These are phyloP conservation scores for Sebastes umbrosus DNA, from an alignment of 2,797 vertebrate species.

Conservation along the genomic window DNA sequence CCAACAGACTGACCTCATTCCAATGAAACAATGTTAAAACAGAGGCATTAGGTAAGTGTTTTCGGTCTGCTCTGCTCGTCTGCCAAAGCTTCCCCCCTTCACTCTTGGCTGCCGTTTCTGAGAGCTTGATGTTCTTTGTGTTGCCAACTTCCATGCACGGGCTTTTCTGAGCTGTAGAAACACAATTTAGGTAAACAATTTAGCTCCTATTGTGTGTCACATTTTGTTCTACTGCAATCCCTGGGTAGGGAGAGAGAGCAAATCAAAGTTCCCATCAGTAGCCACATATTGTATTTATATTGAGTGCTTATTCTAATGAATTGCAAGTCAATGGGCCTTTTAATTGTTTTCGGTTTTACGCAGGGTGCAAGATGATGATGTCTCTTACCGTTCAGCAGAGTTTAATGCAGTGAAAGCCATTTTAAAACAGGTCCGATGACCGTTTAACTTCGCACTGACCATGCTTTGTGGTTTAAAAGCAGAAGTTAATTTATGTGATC, in stretches of 20 bases:
- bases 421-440: neutral
- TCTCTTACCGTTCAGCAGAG: constrained; percentile 8
- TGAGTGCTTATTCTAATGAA: constrained; percentile 55
- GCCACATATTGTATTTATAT: constrained; percentile 49
- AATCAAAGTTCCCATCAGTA: constrained; percentile 15
- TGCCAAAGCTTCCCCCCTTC: constrained; percentile 54
- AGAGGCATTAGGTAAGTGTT: constrained; percentile 65
- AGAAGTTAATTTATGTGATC: neutral
- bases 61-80: constrained; percentile 48
- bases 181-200: constrained; percentile 59
- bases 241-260: neutral
- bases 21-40: constrained; percentile 58
- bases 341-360: constrained; percentile 54
- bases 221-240: constrained; percentile 24
- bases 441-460: neutral
- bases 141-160: constrained; percentile 42
- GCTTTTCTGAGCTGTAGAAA: constrained; percentile 34
- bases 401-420: constrained; percentile 5
- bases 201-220: constrained; percentile 22
- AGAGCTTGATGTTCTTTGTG: constrained; percentile 37
- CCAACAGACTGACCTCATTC: constrained; percentile 51
- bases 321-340: constrained; percentile 60
- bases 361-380: constrained; percentile 23
- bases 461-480: neutral
- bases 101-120: constrained; percentile 54